These are phyloP conservation scores for Cybosia mesomella DNA, from an alignment of 2,888 invertebrate species.

Conservation along the genomic window DNA sequence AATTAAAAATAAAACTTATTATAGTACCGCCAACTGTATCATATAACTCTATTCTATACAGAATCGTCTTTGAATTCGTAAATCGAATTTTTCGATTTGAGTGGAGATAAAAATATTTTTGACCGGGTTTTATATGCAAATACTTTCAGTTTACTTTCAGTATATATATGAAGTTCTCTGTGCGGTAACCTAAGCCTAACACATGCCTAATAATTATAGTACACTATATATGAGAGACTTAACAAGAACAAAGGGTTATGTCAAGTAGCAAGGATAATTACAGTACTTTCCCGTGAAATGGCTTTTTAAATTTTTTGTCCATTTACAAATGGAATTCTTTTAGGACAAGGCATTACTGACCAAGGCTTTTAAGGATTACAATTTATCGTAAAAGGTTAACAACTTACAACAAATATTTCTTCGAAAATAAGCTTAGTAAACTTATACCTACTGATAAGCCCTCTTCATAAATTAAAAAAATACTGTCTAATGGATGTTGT, in stretches of 20 bases:
- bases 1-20: too few species aligned
- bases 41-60: too few species aligned
- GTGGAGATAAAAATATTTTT: too few species aligned
- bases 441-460: neutral
- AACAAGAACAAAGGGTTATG: neutral
- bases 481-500: neutral
- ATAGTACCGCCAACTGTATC: too few species aligned
- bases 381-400: slow-evolving; percentile 14
- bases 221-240: neutral
- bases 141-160: too few species aligned
- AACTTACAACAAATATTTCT: neutral
- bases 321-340: slow-evolving; percentile 12
- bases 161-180: too few species aligned
- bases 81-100: too few species aligned
- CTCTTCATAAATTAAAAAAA: neutral
- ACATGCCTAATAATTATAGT: too few species aligned
- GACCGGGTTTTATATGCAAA: too few species aligned
- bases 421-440: slow-evolving; percentile 14
- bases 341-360: neutral
- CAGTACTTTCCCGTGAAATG: neutral
- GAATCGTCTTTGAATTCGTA: too few species aligned
- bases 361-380: neutral
- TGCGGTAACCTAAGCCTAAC: too few species aligned
- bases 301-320: neutral
- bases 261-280: neutral